Percentiles rank a stretch among this genome's conserved stretches.
Conservation (phyloP, 1,140 invertebrate species). For the Acromyrmex heyeri region DNA sequence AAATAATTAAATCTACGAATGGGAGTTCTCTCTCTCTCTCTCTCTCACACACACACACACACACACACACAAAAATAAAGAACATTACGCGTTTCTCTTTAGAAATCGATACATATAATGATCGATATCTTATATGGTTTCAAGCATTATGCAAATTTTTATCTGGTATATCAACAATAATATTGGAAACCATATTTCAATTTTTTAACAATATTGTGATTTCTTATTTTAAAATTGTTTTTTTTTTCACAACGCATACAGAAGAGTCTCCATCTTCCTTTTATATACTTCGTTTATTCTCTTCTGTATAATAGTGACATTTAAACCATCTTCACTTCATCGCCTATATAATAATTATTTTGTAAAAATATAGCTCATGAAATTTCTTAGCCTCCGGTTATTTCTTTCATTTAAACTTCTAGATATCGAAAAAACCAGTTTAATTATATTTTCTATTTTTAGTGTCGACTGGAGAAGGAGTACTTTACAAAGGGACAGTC, state of each 20-base stretch:
- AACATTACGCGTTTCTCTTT: neutral
- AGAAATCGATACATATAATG: conserved; percentile 7
- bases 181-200: neutral
- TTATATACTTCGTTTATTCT: too few species aligned
- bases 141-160: conserved; percentile 28
- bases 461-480: neutral
- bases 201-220: neutral
- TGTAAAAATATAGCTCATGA: neutral
- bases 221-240: neutral
- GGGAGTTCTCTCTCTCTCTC: too few species aligned
- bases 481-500: neutral
- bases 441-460: conserved; percentile 27
- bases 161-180: conserved; percentile 34
- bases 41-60: neutral
- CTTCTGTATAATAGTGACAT: too few species aligned
- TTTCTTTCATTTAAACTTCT: neutral
- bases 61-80: too few species aligned
- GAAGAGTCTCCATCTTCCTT: too few species aligned
- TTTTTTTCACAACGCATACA: neutral
- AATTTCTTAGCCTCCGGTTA: neutral
- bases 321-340: neutral
- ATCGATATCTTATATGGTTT: conserved; percentile 52
- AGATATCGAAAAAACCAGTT: neutral
- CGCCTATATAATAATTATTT: neutral
- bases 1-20: conserved; percentile 32